Base-by-base conservation (phyloP, 2,888 invertebrate species). In the Sepioteuthis lessoniana region DNA sequence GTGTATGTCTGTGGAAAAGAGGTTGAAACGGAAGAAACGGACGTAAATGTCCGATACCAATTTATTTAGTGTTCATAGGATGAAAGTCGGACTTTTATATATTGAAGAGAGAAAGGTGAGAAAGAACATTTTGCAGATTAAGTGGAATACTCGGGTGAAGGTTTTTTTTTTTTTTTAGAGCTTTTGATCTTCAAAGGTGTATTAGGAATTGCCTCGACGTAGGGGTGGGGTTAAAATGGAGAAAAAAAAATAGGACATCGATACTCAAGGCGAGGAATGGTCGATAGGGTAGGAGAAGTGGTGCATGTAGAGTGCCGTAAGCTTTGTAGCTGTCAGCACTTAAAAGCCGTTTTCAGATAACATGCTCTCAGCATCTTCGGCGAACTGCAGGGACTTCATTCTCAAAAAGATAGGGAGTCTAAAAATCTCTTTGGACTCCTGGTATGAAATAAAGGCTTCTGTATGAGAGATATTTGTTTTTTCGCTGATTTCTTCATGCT, bases 261-360 rank as follows among this genome's bases (percentile, higher is more conserved):
- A 76, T 76, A 76, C 7, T 76, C 76, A n/a, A 13, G n/a, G 76
- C 35, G 76, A 76, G 76, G 76, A n/a, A 25, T 31, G 10, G n/a
- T n/a, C 76, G 76, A 31, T n/a, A 19, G 7, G 25, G 5, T 28
- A 1, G 25, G 55, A 28, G 25, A n/a, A n/a, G n/a, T 0, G 76
- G n/a, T n/a, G 76, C n/a, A 31, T 76, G 31, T 76, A 16, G 76
- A 76, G n/a, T 76, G n/a, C 76, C n/a, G 76, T 76, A 35, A 76
- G n/a, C 76, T 76, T n/a, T 76, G n/a, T 76, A 35, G n/a, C 76
- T 76, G 76, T 76, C n/a, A 76, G 76, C 76, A 76, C 76, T 76
- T 76, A 76, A n/a, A 76, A n/a, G n/a, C n/a, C 16, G n/a, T 76
- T 35, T 76, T 3, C 4, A 76, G 76, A 76, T 76, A 76, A 76